Conservation (phyloP, 2,113 vertebrate genomes). For the Calypte anna region DNA sequence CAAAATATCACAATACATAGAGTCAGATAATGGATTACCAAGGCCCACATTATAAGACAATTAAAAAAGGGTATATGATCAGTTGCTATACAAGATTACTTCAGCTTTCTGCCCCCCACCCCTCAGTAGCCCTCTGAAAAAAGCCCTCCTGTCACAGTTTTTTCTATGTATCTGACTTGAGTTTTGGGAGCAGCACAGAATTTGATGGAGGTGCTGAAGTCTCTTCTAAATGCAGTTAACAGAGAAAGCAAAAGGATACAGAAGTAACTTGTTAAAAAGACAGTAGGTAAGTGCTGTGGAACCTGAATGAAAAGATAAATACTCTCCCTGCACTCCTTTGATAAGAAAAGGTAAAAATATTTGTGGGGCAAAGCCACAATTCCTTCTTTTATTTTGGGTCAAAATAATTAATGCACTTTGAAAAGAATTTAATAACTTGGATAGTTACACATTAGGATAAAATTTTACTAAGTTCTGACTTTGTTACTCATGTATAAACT, state of each 20-base stretch:
- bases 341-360: neutral
- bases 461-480: conserved; percentile 76
- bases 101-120: neutral
- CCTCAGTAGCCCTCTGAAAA: neutral
- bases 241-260: neutral
- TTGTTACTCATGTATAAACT: conserved; percentile 6
- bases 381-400: neutral
- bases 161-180: neutral
- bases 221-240: neutral
- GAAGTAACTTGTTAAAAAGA: neutral
- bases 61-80: neutral
- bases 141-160: fast-evolving
- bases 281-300: neutral
- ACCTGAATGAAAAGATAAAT: neutral
- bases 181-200: neutral
- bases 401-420: neutral
- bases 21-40: neutral
- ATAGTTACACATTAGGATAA: conserved; percentile 43
- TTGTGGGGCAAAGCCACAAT: neutral
- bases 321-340: neutral
- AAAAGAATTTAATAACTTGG: neutral
- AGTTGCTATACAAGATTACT: neutral
- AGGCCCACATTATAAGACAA: neutral
- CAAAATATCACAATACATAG: neutral
- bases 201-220: neutral